Base-by-base conservation (phyloP, 2,113 vertebrate genomes). In the Telmatochromis brichardi region DNA sequence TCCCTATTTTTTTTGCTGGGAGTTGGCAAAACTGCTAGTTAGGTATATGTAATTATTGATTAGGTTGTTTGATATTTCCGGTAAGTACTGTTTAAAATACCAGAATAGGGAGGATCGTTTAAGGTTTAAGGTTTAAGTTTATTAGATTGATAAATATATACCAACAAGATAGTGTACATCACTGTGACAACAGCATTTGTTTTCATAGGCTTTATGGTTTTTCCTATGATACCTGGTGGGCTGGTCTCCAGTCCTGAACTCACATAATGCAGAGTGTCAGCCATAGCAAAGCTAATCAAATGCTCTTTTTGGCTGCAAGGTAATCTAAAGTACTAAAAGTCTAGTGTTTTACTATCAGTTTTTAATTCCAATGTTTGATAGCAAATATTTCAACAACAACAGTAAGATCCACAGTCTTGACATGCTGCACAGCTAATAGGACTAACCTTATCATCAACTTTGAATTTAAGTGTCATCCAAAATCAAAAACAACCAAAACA, bases 231-330 rank as follows among this genome's bases (percentile, higher is more conserved):
- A 60, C 8, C 8, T 60, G 57, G 57, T 31, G 57, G 26, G 26
- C 55, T 17, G 26, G 3, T 31, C 26, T 58, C 57, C 57, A 60
- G 14, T 15, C 55, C 26, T 28, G 13, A 9, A 42, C 37, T 23
- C 65, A 42, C 37, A 42, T 71, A 71, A 42, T 23, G 11, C 63
- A 71, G 63, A 31, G 14, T 71, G 12, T 71, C 65, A 71, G 65
- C 12, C 33, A 65, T 35, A 37, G 10, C 60, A 65, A 65, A 65
- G 10, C 33, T n/a, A 1, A 65, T 21, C 6, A 37, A 13, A 65
- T n/a, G 19, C 35, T 71, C 12, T 42, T 71, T 21, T 42, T 23
- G 12, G 35, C 37, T 71, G 65, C 65, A 23, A 42, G n/a, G 37
- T 42, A 14, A 71, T 71, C 12, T 23, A 40, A 42, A 40, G 37